Evolutionary conservation across 2,888 invertebrate species (phyloP).

Genomic region (Leptopilina syphax): DNA sequence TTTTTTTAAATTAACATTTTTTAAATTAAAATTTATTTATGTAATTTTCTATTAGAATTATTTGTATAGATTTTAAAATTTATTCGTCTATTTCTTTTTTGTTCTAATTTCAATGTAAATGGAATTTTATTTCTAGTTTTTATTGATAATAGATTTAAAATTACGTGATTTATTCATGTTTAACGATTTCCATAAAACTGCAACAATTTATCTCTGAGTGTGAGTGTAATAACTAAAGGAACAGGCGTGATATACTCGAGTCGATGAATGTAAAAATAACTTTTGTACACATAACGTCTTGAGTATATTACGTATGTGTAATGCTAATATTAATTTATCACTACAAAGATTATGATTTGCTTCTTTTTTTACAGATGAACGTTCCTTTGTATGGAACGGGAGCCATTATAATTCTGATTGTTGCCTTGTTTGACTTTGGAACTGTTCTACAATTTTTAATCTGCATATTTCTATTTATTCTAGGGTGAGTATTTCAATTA

Average conservation of each 20-base stretch:
- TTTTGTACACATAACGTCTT: neutral
- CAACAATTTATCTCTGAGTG: constrained; percentile 5
- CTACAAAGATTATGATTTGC: neutral
- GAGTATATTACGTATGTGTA: neutral
- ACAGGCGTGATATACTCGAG: neutral
- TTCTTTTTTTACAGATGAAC: constrained; percentile 71
- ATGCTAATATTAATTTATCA: neutral
- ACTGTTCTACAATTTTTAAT: constrained; percentile 66
- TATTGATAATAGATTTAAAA: neutral
- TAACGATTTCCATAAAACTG: neutral
- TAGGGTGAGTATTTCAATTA: constrained; percentile 66
- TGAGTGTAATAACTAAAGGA: neutral
- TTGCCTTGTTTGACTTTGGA: constrained; percentile 69
- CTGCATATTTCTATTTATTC: constrained; percentile 67
- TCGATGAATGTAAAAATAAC: constrained; percentile 8
- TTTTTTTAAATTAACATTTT: no score
- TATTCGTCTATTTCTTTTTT: no score
- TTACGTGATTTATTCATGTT: constrained; percentile 2
- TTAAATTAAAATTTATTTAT: no score
- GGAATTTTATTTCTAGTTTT: no score
- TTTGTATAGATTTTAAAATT: no score
- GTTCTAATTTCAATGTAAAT: no score
- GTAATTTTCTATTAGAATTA: no score
- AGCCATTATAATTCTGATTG: constrained; percentile 67
- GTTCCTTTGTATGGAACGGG: constrained; percentile 71